Evolutionary conservation across 2,888 invertebrate species (phyloP).

Genomic region (Troides aeacus): DNA sequence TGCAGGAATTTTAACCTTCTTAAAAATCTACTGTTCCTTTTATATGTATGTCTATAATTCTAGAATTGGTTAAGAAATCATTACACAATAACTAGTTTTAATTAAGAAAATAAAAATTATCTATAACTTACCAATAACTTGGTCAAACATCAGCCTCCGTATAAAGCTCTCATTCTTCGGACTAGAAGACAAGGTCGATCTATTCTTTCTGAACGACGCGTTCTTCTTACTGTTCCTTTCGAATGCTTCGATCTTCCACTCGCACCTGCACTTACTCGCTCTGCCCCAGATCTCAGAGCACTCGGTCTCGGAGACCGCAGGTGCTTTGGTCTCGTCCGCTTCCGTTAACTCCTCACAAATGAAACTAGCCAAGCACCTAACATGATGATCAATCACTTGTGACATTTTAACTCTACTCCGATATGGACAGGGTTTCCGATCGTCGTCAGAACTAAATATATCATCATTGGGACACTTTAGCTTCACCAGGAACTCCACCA

Average conservation of each 20-base stretch:
- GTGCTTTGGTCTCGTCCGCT: slow-evolving; percentile 58
- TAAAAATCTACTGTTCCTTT: no score
- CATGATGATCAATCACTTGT: slow-evolving; percentile 61
- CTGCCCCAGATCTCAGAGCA: slow-evolving; percentile 81
- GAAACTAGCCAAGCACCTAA: slow-evolving; percentile 68
- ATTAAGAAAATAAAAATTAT: neutral
- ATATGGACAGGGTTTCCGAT: slow-evolving; percentile 51
- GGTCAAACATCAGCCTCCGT: slow-evolving; percentile 69
- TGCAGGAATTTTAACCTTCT: no score
- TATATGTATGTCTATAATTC: no score
- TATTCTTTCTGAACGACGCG: slow-evolving; percentile 75
- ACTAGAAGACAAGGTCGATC: slow-evolving; percentile 72
- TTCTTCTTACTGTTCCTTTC: slow-evolving; percentile 75
- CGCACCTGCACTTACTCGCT: slow-evolving; percentile 81
- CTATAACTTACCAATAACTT: slow-evolving; percentile 63
- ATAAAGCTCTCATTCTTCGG: slow-evolving; percentile 66
- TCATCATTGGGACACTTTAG: slow-evolving; percentile 72
- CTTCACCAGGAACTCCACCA: slow-evolving; percentile 63
- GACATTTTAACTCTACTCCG: slow-evolving; percentile 57
- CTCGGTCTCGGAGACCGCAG: slow-evolving; percentile 78
- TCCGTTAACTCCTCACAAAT: slow-evolving; percentile 68
- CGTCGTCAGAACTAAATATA: slow-evolving; percentile 81
- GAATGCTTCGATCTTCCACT: slow-evolving; percentile 79
- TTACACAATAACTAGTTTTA: no score
- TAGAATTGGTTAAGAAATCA: no score